phyloP scores from a whole-genome alignment of 2,888 invertebrate species.

The Eupithecia vulgata region DNA sequence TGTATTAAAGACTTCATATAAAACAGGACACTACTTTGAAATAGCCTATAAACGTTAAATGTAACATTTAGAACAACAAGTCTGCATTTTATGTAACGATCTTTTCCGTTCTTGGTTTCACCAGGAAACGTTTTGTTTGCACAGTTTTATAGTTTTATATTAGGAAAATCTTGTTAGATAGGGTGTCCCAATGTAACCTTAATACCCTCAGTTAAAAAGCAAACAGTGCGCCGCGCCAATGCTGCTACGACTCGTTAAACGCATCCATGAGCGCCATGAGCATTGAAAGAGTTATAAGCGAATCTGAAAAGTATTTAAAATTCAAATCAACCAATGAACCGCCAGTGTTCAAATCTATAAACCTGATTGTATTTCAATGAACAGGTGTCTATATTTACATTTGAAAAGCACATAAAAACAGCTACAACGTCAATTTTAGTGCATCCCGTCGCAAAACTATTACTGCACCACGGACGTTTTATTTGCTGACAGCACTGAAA shows the following conservation, averaged over 20 bases:
- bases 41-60: conserved; percentile 73
- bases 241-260: background rate
- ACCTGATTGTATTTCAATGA: conserved; percentile 1
- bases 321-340: background rate
- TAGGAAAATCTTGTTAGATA: background rate
- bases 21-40: conserved; percentile 77
- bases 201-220: background rate
- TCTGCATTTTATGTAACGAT: conserved; percentile 44
- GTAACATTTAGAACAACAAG: conserved; percentile 65
- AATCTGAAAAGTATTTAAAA: background rate
- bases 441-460: conserved; percentile 73
- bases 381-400: conserved; percentile 8
- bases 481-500: conserved; percentile 79
- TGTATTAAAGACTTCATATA: conserved; percentile 53
- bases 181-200: background rate
- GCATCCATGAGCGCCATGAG: background rate
- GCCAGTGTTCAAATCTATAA: background rate
- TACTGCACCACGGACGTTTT: conserved; percentile 71
- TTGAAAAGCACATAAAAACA: background rate
- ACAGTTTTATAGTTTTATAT: background rate
- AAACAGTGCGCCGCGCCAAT: background rate
- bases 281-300: too few species aligned
- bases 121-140: conserved; percentile 11
- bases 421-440: conserved; percentile 51
- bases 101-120: conserved; percentile 27